Base-by-base conservation (phyloP, 2,888 invertebrate genomes). In the Euproctis similis region DNA sequence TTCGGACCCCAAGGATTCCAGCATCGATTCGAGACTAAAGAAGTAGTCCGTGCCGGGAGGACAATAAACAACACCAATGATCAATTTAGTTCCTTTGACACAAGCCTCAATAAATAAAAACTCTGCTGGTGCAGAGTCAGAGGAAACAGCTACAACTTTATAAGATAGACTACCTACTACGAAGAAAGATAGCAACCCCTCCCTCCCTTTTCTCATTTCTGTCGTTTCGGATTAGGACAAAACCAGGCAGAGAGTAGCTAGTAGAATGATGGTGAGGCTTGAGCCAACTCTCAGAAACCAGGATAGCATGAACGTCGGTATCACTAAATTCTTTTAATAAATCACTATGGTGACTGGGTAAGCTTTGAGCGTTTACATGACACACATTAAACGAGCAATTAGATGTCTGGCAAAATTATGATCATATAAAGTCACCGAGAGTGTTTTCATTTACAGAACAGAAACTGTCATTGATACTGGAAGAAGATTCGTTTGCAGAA, bases 11-110 rank as follows among this genome's bases (percentile, higher is more conserved):
- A 26, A 27, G 13, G 8, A 2, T 7, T 14, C 14, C 14, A 14
- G 14, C 14, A 14, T 14, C 14, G 6, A 4, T 14, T 14, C 14
- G 6, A 14, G 14, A 6, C 14, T 14, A 14, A 4, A 4, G 6
- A 14, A 14, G 6, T 14, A 14, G 14, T 24, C 12, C 10, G 25
- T 34, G 24, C 34, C 30, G 23, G 4, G 16, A 14, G 2, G 3
- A 25, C 8, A 9, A 17, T 16, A 16, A 8, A 8, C 9, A 4
- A 13, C 17, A 1, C 1, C 14, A 16, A 12, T 10, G 3, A 11
- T 17, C 8, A 7, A 7, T 17, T 17, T 14, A 4, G 14, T 6
- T 14, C 14, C 14, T 4, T 14, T 14, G 14, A 6, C 14, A 4
- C 14, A 14, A 14, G 6, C 14, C 14, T 14, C 14, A 6, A 14